Base-by-base conservation (phyloP, 2,113 vertebrate genomes). In the Abramis brama region DNA sequence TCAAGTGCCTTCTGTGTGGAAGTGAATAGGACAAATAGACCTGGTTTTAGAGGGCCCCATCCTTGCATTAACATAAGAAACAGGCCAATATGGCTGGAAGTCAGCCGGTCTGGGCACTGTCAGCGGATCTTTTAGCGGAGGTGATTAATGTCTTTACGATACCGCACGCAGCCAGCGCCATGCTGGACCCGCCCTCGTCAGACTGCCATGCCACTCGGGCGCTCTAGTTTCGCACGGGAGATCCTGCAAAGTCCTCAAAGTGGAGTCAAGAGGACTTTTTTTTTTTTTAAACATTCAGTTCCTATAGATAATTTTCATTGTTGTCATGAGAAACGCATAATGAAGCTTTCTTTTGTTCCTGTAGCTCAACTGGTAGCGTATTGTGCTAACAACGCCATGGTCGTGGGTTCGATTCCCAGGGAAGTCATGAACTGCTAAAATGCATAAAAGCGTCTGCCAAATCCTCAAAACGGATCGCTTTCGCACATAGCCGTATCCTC, bases 121-220 rank as follows among this genome's bases (percentile, higher is more conserved):
- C 96, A 96, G 88, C 87, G 66, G 77, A 77, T 91, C 94, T 95
- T 97, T 97, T 97, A 92, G 90, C 85, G 52, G 66, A 39, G 90
- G 95, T 97, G 96, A 97, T 97, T 96, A 97, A 97, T 97, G 96
- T 95, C 96, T 97, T 97, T 97, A 95, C 94, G 87, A 97, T 97
- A 95, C 95, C 93, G 93, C 94, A 6, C 94, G 91, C 95, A 94
- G 96, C 93, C 88, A 88, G 92, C 52, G 77, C 83, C 45, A 91
- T 50, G 74, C 74, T 55, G 71, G 45, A 77, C 1, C 73, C 73
- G 13, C 13, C 92, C 89, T 89, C 12, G 30, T 27, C 60, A 36
- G 27, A 71, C 30, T 50, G 66, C 30, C 66, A 7, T 62, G 60
- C 45, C 12, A 1, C 1, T 68, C 33, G n/a, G 33, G 8, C 2